phyloP scores from a whole-genome alignment of 2,888 invertebrate species.

The Noctua janthina region DNA sequence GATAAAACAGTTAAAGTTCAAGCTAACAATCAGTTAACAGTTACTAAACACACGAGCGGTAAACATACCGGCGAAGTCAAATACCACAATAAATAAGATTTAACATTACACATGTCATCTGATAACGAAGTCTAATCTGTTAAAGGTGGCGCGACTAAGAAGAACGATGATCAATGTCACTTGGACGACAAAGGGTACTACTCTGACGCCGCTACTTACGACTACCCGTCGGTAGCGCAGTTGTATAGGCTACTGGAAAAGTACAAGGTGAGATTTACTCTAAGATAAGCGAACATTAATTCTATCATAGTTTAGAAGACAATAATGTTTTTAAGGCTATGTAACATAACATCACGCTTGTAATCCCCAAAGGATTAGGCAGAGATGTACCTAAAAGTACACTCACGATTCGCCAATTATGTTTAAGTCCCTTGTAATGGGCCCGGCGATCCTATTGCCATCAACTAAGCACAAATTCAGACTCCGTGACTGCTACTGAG shows the following conservation, averaged over 20 bases:
- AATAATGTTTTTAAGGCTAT: neutral
- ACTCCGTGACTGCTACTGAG: too few relatives aligned
- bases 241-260: slow-evolving; percentile 92
- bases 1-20: slow-evolving; percentile 17
- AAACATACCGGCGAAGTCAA: slow-evolving; percentile 44
- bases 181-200: slow-evolving; percentile 92
- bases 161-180: slow-evolving; percentile 93
- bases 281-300: neutral
- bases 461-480: too few relatives aligned
- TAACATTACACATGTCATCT: slow-evolving; percentile 44
- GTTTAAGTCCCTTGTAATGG: too few relatives aligned
- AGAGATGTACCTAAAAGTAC: too few relatives aligned
- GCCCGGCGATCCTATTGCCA: too few relatives aligned
- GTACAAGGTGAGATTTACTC: slow-evolving; percentile 88
- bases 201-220: slow-evolving; percentile 91
- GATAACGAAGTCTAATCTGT: slow-evolving; percentile 51
- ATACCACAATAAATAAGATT: slow-evolving; percentile 47
- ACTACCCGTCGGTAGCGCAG: slow-evolving; percentile 97
- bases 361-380: too few relatives aligned
- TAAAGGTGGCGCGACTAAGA: slow-evolving; percentile 91
- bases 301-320: neutral
- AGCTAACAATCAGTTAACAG: slow-evolving; percentile 30
- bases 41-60: slow-evolving; percentile 10
- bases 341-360: too few relatives aligned
- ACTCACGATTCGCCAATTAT: too few relatives aligned